Conservation (phyloP, 2,888 invertebrate species). For the Troides oblongomaculatus region DNA sequence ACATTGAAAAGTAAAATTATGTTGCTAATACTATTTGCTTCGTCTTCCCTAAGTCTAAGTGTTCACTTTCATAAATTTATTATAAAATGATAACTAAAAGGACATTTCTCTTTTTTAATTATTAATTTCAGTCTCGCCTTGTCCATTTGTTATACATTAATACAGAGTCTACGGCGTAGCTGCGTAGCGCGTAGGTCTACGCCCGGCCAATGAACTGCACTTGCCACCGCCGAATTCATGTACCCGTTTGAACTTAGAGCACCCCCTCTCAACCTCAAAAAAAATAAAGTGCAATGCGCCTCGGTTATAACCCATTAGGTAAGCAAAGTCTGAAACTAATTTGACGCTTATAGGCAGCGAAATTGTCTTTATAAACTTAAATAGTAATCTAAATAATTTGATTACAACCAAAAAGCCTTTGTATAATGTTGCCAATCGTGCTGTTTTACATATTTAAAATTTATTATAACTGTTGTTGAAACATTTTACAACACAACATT, state of each 20-base stretch:
- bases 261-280: slow-evolving; percentile 48
- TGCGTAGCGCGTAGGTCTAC: slow-evolving; percentile 73
- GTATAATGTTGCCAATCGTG: too few species aligned
- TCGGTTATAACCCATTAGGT: slow-evolving; percentile 34
- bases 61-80: too few species aligned
- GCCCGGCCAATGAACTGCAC: slow-evolving; percentile 67
- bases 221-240: slow-evolving; percentile 64
- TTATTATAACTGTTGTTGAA: background rate
- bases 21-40: too few species aligned
- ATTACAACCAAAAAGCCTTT: too few species aligned
- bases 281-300: slow-evolving; percentile 61
- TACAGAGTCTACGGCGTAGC: slow-evolving; percentile 68
- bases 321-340: slow-evolving; percentile 25
- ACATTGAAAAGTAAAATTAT: too few species aligned
- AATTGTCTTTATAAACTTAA: background rate
- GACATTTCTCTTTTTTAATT: slow-evolving; percentile 8
- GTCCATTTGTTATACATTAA: slow-evolving; percentile 23
- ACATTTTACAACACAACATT: background rate
- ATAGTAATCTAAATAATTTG: background rate
- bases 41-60: too few species aligned
- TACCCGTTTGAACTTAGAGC: slow-evolving; percentile 59
- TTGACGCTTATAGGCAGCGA: background rate
- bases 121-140: slow-evolving; percentile 23
- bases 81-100: background rate
- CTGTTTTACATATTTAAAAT: background rate